phyloP scores from a whole-genome alignment of 2,113 vertebrate species.

The Antigone vipio region DNA sequence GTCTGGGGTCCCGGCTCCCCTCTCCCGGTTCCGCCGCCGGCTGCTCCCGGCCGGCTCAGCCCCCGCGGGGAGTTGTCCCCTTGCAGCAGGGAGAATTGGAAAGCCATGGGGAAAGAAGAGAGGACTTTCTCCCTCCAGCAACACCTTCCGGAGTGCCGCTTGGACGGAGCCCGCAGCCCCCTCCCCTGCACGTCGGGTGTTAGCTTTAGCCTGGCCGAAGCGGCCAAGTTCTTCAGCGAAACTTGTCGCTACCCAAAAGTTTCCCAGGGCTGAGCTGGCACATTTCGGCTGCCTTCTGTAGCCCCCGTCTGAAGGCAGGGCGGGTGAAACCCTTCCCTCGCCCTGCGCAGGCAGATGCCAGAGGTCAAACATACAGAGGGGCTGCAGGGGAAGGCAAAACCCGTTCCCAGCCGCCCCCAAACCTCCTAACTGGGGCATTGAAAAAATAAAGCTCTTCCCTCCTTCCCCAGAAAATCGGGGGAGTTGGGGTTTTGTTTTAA shows the following conservation, averaged over 20 bases:
- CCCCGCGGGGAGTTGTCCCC: not conserved
- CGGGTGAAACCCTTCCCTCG: not conserved
- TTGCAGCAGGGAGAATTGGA: not conserved
- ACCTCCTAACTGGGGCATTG: not conserved
- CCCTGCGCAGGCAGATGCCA: not conserved
- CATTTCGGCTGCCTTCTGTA: not conserved
- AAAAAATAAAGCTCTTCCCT: not conserved
- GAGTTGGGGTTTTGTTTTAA: too few species aligned
- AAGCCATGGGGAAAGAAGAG: not conserved
- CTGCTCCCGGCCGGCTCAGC: not conserved
- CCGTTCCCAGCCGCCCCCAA: not conserved
- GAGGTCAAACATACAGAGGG: not conserved
- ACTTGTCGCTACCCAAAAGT: not conserved
- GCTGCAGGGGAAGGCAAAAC: not conserved
- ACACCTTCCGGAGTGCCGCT: fast-evolving
- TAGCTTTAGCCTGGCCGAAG: not conserved
- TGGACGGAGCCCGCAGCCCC: not conserved
- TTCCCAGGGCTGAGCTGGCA: not conserved
- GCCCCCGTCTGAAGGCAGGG: not conserved
- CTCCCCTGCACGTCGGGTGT: not conserved
- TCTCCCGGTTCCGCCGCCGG: not conserved
- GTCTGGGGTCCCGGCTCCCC: fast-evolving
- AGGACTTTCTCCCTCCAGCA: not conserved
- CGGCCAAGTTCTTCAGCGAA: not conserved
- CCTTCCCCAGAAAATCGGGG: not conserved